These are phyloP conservation scores for Paralichthys olivaceus DNA, from an alignment of 2,113 vertebrate species.

Conservation along the genomic window DNA sequence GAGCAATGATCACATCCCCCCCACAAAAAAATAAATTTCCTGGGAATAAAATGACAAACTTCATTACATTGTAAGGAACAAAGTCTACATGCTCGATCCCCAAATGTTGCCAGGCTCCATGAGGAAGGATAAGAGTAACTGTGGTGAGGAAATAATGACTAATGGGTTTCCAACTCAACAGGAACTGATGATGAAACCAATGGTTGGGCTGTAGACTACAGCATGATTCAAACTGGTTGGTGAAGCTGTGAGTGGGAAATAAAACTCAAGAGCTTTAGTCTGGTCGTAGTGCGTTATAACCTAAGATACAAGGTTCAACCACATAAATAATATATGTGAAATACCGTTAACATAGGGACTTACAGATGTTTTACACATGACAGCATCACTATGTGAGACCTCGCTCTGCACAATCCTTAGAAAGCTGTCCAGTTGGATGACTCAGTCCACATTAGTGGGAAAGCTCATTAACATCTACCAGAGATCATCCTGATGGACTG, in stretches of 20 bases:
- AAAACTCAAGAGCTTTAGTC: neutral
- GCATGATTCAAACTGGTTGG: neutral
- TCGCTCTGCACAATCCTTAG: constrained; percentile 59
- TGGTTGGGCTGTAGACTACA: neutral
- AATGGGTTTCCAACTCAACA: neutral
- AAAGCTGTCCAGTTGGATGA: constrained; percentile 72
- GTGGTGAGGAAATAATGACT: neutral
- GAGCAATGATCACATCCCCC: neutral
- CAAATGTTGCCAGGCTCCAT: no score
- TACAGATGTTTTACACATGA: constrained; percentile 35
- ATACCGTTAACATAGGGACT: constrained; percentile 6
- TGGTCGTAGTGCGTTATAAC: neutral
- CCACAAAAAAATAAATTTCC: neutral
- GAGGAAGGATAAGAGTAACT: neutral
- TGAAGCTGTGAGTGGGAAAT: constrained; percentile 2
- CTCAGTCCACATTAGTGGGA: constrained; percentile 68
- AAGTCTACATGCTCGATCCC: no score
- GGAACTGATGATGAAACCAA: neutral
- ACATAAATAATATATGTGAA: neutral
- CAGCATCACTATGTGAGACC: constrained; percentile 22
- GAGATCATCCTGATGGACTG: constrained; percentile 76
- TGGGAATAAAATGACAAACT: no score
- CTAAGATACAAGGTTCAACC: neutral
- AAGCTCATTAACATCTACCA: constrained; percentile 75
- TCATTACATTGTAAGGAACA: no score